These are phyloP conservation scores for Epistrophella euchroma DNA, from an alignment of 2,888 invertebrate genomes.

Conservation along the genomic window DNA sequence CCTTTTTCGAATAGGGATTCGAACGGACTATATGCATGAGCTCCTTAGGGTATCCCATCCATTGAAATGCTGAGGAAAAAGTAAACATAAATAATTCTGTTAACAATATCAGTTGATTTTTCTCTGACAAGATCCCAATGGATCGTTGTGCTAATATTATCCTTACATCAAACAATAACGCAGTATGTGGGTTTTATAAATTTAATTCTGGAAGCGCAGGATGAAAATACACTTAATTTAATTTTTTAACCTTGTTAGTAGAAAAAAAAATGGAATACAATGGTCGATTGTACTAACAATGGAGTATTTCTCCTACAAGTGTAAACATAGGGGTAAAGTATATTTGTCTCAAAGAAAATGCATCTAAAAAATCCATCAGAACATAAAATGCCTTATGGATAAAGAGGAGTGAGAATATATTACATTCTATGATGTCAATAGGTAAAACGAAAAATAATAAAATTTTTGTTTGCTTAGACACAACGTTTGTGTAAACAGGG, in stretches of 20 bases:
- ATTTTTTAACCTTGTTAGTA: slow-evolving; percentile 73
- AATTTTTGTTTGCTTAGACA: slow-evolving; percentile 41
- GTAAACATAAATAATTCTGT: slow-evolving; percentile 71
- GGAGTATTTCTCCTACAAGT: slow-evolving; percentile 63
- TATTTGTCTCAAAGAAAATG: slow-evolving; percentile 41
- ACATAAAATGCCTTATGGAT: slow-evolving; percentile 32
- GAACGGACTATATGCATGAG: background rate
- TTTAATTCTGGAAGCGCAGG: slow-evolving; percentile 25
- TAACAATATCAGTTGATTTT: slow-evolving; percentile 73
- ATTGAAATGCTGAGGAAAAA: slow-evolving; percentile 61
- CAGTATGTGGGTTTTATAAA: slow-evolving; percentile 63
- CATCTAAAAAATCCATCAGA: slow-evolving; percentile 17
- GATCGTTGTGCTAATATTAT: slow-evolving; percentile 72
- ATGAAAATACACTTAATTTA: slow-evolving; percentile 65
- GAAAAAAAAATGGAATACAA: slow-evolving; percentile 30
- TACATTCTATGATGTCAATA: slow-evolving; percentile 28
- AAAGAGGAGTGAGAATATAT: slow-evolving; percentile 73
- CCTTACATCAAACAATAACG: slow-evolving; percentile 63
- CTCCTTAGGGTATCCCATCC: slow-evolving; percentile 50
- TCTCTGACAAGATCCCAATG: slow-evolving; percentile 68
- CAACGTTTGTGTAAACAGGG: slow-evolving; percentile 45
- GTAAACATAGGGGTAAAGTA: slow-evolving; percentile 69
- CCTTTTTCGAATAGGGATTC: slow-evolving; percentile 38
- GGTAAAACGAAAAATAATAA: slow-evolving; percentile 25
- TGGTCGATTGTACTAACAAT: slow-evolving; percentile 50